Evolutionary conservation across 2,797 vertebrate species (phyloP), one percentile per base, ranked within the genome.

Genomic region (Setipinna tenuifilis): DNA sequence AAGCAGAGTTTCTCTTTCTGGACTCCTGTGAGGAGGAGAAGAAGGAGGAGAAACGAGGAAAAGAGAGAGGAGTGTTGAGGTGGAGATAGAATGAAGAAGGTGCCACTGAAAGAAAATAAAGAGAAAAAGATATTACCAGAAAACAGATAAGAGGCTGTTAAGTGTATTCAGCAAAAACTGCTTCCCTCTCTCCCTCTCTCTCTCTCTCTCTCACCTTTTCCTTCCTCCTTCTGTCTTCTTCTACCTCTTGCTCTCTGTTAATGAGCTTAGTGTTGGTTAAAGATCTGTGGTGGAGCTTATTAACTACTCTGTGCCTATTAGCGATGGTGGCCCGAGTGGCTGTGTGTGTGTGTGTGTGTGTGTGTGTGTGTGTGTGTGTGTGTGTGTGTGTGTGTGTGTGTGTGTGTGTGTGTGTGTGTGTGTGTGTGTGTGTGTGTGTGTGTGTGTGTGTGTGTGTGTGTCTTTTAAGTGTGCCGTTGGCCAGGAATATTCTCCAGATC

Each of bases 221-320:
- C 50, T 54, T 7, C 14, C 50, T 54, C 50, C 14, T 14, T 54
- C 50, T 54, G 2, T 54, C 50, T 54, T 7, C 0, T 14, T 54
- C 50, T 54, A 6, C 6, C 71, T 19, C 71, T 78, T 44, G 31
- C 71, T 78, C 71, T 78, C 71, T 44, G 31, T 78, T 71, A 71
- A 71, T 71, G 16, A 71, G 65, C 25, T 71, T 71, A 71, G 28
- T 71, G 65, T 31, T 71, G 65, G 28, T 71, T 71, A 31, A 71
- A 25, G 65, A 71, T 71, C 65, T 31, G 28, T 71, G 25, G 6
- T 71, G 11, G 28, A 71, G 65, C 25, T 71, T 16, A 71, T 31
- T 71, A 71, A 31, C 28, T 71, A 25, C 25, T 71, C 65, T 71
- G 2, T 5, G 12, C 0, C 65, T 71, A 31, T 71, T 16, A 71